Base-by-base conservation (phyloP, 2,888 invertebrate species). In the Zaprionus lineosus region DNA sequence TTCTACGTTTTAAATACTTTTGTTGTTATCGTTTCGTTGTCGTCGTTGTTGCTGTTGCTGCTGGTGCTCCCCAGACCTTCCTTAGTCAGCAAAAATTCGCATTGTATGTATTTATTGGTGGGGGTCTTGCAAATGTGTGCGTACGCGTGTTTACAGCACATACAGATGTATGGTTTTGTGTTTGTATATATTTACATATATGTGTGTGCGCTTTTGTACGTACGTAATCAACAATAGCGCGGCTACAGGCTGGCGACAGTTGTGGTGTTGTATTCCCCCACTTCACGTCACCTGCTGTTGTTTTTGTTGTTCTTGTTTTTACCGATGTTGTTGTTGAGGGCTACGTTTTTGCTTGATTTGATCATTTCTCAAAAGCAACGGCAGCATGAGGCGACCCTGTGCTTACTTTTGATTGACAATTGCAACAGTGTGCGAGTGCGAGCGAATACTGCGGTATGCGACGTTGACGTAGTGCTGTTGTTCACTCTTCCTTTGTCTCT, bases 1-100 rank as follows among this genome's bases (percentile, higher is more conserved):
- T 81, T 77, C 67, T 73, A 67, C 69, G 73, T 73, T 74, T 74
- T 72, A 77, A 79, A 76, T 81, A 70, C 64, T 73, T 79, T 83
- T 76, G 83, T 76, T 83, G 69, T 74, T 79, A 69, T 81, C 83
- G 62, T 62, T 51, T 40, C 41, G 60, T 33, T 36, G 39, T 16
- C 34, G 34, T 34, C 34, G 41, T 44, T 46, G 43, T 41, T 31
- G 58, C 29, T 56, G 68, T 41, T 59, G 68, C 56, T 67, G 66
- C 51, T 73, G 87, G 87, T 87, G 87, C 88, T 87, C 87, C 87
- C 87, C 87, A 85, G 87, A 87, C 87, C 87, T 87, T 87, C 85
- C 86, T 87, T 87, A 88, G 88, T 88, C 87, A 87, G 86, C 87
- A 84, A 77, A 77, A 77, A 65, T 82, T 84, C 77, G 84, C 84